Conservation (phyloP, 2,888 invertebrate species). For the Cryptocheilus praepositus region DNA sequence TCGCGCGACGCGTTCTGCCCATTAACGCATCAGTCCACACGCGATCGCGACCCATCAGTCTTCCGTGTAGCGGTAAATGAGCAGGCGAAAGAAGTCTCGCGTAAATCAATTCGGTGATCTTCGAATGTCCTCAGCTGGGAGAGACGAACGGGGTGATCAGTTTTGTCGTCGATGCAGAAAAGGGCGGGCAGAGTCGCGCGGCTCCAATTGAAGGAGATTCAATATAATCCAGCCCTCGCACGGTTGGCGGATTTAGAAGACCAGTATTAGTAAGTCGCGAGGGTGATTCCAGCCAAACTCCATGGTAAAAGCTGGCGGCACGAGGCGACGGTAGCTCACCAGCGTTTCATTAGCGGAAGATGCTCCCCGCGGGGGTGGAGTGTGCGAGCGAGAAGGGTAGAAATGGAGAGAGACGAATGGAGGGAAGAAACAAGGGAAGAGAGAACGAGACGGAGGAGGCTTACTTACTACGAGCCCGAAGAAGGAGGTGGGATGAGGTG, state of each 20-base stretch:
- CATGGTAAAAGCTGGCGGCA: constrained; percentile 66
- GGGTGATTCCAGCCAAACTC: constrained; percentile 54
- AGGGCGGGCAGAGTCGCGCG: constrained; percentile 23
- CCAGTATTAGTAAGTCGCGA: constrained; percentile 51
- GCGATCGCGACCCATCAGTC: neutral
- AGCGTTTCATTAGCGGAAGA: constrained; percentile 74
- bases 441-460: constrained; percentile 18
- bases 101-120: no score
- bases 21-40: neutral
- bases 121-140: no score
- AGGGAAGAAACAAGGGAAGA: neutral
- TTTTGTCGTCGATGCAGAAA: constrained; percentile 15
- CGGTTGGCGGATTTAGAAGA: constrained; percentile 41
- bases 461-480: constrained; percentile 34
- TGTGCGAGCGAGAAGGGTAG: constrained; percentile 20
- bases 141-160: no score
- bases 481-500: constrained; percentile 58
- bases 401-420: constrained; percentile 30
- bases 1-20: neutral
- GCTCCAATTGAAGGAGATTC: constrained; percentile 61
- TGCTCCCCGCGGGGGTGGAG: constrained; percentile 67
- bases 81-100: no score
- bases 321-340: constrained; percentile 74
- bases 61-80: no score
- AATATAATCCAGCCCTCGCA: constrained; percentile 58